Evolutionary conservation across 2,113 vertebrate genomes (phyloP).

Genomic region (Sinocyclocheilus grahami): DNA sequence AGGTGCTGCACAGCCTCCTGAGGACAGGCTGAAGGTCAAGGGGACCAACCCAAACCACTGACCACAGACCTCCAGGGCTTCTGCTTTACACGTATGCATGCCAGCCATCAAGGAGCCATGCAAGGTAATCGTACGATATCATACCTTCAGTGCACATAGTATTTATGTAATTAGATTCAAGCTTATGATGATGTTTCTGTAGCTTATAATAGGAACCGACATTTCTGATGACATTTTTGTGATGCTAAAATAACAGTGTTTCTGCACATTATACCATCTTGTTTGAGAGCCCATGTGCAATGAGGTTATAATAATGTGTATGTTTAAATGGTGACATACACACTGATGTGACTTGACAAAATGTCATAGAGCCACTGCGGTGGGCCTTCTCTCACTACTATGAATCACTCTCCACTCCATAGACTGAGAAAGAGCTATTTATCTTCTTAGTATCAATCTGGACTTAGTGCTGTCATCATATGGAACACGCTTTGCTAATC

Average conservation of each 20-base stretch:
- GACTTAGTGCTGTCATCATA: slow-evolving; percentile 74
- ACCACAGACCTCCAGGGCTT: background rate
- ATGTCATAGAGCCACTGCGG: slow-evolving; percentile 32
- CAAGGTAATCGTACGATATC: background rate
- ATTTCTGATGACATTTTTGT: background rate
- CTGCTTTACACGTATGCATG: slow-evolving; percentile 5
- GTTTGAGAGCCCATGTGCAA: background rate
- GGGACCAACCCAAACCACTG: background rate
- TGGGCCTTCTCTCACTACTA: slow-evolving; percentile 55
- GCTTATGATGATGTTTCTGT: background rate
- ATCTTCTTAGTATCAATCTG: slow-evolving; percentile 87
- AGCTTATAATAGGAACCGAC: background rate
- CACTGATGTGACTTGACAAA: slow-evolving; percentile 33
- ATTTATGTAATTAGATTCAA: background rate
- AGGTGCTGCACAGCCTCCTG: slow-evolving; percentile 11
- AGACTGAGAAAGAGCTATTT: slow-evolving; percentile 69
- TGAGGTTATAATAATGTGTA: background rate
- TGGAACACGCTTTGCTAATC: slow-evolving; percentile 79
- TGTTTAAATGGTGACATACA: background rate
- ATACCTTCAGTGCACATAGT: background rate
- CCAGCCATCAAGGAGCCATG: background rate
- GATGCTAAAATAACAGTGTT: background rate
- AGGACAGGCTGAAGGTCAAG: slow-evolving; percentile 65
- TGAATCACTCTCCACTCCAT: slow-evolving; percentile 63
- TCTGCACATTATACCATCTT: background rate